Conservation (phyloP, 2,797 vertebrate genomes). For the Rhabdomys pumilio region DNA sequence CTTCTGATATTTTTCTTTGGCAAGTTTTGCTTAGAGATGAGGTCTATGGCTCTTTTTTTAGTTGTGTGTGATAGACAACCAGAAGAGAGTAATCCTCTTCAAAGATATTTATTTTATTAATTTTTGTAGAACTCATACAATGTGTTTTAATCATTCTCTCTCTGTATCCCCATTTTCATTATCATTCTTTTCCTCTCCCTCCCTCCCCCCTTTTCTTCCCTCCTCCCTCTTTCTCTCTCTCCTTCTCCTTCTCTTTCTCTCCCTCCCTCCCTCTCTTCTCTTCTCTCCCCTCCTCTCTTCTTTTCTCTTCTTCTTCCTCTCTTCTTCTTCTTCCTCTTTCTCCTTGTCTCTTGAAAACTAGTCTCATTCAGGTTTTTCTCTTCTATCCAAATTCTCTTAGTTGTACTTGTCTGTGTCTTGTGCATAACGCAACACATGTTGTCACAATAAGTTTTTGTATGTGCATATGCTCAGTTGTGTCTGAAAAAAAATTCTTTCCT, state of each 20-base stretch:
- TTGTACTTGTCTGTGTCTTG: neutral
- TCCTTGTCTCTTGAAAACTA: neutral
- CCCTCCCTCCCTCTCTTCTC: too few species aligned
- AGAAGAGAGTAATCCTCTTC: neutral
- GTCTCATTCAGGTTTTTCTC: neutral
- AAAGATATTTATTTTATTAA: neutral
- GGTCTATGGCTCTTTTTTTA: constrained; percentile 19
- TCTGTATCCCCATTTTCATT: neutral
- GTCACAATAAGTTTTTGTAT: neutral
- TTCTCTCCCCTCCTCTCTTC: accelerated
- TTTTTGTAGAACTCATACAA: neutral
- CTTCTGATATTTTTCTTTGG: neutral
- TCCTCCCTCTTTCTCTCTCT: accelerated
- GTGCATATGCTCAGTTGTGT: neutral
- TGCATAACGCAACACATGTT: neutral
- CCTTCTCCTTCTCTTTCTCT: accelerated
- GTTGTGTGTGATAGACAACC: neutral
- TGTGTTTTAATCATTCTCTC: neutral
- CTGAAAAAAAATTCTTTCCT: neutral
- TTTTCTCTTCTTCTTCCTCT: too few species aligned
- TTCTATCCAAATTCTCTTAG: neutral
- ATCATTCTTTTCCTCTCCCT: neutral
- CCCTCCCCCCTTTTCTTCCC: too few species aligned
- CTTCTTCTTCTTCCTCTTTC: neutral
- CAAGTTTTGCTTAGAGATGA: neutral